Conservation (phyloP, 2,797 vertebrate genomes). For the Clarias laeviceps region DNA sequence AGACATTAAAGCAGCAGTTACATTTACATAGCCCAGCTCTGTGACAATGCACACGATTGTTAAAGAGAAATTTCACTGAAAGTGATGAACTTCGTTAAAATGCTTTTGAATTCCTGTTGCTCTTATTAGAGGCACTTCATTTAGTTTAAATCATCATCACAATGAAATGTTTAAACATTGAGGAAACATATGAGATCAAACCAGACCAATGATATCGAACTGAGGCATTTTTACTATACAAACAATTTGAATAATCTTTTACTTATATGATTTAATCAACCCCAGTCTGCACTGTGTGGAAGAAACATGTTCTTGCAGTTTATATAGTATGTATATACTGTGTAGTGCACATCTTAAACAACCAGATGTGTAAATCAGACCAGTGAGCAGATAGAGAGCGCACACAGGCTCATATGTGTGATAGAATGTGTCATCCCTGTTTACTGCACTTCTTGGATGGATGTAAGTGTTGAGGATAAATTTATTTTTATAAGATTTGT, state of each 20-base stretch:
- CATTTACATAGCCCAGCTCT: background rate
- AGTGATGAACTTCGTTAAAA: background rate
- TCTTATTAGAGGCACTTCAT: background rate
- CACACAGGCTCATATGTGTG: conserved; percentile 17
- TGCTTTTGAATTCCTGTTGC: background rate
- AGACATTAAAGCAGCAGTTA: conserved; percentile 7
- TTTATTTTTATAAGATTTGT: background rate
- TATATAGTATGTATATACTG: background rate
- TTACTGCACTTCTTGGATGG: background rate
- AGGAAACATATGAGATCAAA: background rate
- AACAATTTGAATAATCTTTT: background rate
- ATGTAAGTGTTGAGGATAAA: background rate
- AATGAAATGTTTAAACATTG: background rate
- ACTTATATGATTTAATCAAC: background rate
- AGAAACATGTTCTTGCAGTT: conserved; percentile 18
- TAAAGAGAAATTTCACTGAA: conserved; percentile 6
- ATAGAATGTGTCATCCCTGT: background rate
- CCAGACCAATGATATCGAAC: background rate
- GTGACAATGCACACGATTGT: conserved; percentile 20
- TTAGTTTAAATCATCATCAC: background rate
- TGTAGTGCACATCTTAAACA: conserved; percentile 7
- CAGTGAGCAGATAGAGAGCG: background rate
- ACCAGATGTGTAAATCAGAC: background rate
- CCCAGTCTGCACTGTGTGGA: background rate
- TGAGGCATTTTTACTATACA: background rate